Conservation (phyloP, 35 echinoderm and acorn worm species). For the Patiria miniata region DNA sequence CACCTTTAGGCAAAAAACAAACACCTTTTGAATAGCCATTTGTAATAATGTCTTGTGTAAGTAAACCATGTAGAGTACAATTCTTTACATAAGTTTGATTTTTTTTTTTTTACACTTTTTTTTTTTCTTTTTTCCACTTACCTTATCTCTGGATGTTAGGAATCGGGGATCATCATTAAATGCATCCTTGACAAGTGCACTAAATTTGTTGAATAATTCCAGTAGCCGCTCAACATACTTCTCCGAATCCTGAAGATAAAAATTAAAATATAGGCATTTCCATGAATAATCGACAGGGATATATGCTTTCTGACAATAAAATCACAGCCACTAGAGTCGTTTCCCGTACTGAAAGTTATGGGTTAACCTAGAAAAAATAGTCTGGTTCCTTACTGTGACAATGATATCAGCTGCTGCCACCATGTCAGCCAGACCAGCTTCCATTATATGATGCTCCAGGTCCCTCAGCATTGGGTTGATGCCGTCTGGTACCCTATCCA, state of each 20-base stretch:
- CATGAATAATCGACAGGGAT: not conserved
- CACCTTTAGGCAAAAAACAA: not conserved
- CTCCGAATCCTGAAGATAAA: slow-evolving; percentile 84
- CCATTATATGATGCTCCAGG: slow-evolving; percentile 95
- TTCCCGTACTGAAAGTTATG: not conserved
- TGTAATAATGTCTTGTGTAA: no score
- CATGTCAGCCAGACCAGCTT: slow-evolving; percentile 97
- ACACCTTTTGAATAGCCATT: no score
- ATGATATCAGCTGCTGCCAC: slow-evolving; percentile 94
- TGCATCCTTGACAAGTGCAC: slow-evolving; percentile 87
- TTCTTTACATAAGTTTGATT: no score
- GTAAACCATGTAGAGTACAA: no score
- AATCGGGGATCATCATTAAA: slow-evolving; percentile 99
- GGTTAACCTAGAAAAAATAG: no score
- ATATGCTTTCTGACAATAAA: not conserved
- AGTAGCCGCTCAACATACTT: slow-evolving; percentile 96
- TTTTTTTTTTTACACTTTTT: no score
- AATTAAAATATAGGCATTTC: not conserved
- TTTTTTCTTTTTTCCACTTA: slow-evolving; percentile 21
- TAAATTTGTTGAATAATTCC: slow-evolving; percentile 89
- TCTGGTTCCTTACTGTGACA: slow-evolving; percentile 72
- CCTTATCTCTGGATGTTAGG: slow-evolving; percentile 93
- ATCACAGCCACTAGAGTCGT: not conserved
- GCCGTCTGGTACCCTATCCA: slow-evolving; percentile 95
- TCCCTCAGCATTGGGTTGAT: slow-evolving; percentile 96